Evolutionary conservation across 2,113 vertebrate genomes (phyloP), one percentile per base, ranked within the genome.

Genomic region (Sinocyclocheilus anshuiensis): DNA sequence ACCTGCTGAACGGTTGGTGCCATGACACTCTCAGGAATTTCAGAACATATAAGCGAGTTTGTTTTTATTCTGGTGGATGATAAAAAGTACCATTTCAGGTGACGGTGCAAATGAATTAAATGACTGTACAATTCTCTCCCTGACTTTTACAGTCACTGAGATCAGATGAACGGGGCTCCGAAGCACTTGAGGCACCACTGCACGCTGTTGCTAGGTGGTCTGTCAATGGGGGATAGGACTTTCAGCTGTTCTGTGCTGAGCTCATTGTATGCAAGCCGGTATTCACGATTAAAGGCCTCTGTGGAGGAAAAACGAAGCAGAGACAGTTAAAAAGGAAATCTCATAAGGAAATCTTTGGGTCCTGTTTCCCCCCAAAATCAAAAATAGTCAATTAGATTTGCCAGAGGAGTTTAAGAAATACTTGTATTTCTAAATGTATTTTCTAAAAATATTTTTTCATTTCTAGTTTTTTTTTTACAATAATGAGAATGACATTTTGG

Each of bases 241-340:
- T 95, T 95, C 85, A 96, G 94, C 89, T 96, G 93, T 72, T 98
- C 97, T 0, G 92, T 20, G 29, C 96, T 94, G 55, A 99, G 94
- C 81, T 92, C 90, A 22, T 96, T 93, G 87, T 95, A 96, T 83
- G 97, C 97, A 88, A 91, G 59, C 83, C 92, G 95, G 93, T 98
- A 99, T 92, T 99, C 97, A 22, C 95, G 95, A 91, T 99, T 97
- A 89, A 98, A 99, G 86, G 97, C 97, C 95, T 99, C 98, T 99
- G 95, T 94, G 93, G 0, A 36, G 42, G 63, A 69, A 83, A 78
- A 67, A 48, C 13, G 18, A 81, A 87, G 15, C 15, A 45, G 13
- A 65, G 59, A 65, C 33, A 78, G 36, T 74, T n/a, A n/a, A 42
- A 39, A 74, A 39, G 69, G 22, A 4, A 72, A 72, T 39, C 4